Evolutionary conservation across 2,113 vertebrate genomes (phyloP).

Genomic region (Microtus ochrogaster): DNA sequence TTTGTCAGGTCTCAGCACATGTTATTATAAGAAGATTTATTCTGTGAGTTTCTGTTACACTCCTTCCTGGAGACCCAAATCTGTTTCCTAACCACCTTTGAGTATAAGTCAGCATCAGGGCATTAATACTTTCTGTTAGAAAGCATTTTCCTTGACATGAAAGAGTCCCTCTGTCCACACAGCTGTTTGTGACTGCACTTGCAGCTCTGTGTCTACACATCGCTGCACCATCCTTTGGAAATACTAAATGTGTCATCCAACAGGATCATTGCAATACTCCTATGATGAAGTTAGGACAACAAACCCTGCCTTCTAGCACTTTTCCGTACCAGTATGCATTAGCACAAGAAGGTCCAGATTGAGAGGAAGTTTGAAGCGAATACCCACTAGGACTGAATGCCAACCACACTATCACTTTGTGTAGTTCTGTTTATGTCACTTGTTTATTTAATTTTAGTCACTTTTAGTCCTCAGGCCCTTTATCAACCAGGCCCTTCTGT

Average conservation of each 20-base stretch:
- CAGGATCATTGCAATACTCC: rapidly evolving
- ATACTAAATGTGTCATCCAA: too few relatives aligned
- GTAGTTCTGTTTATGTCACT: background rate
- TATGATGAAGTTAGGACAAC: background rate
- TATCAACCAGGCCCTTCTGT: background rate
- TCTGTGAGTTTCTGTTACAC: background rate
- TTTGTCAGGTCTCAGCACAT: background rate
- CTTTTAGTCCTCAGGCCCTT: background rate
- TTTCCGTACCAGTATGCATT: too few relatives aligned
- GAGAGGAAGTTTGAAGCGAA: background rate
- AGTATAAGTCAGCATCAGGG: rapidly evolving
- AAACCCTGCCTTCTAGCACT: background rate
- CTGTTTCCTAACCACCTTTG: background rate
- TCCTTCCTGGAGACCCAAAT: background rate
- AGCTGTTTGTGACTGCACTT: rapidly evolving
- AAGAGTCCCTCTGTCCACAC: background rate
- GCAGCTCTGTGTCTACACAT: background rate
- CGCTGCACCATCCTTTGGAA: background rate
- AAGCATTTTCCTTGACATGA: background rate
- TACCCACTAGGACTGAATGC: background rate
- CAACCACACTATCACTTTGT: too few relatives aligned
- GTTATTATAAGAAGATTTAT: background rate
- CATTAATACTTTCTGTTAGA: background rate
- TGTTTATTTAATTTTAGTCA: background rate
- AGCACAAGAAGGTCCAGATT: background rate